phyloP scores from a whole-genome alignment of 2,797 vertebrate genomes.

The Xerus rutilus region DNA sequence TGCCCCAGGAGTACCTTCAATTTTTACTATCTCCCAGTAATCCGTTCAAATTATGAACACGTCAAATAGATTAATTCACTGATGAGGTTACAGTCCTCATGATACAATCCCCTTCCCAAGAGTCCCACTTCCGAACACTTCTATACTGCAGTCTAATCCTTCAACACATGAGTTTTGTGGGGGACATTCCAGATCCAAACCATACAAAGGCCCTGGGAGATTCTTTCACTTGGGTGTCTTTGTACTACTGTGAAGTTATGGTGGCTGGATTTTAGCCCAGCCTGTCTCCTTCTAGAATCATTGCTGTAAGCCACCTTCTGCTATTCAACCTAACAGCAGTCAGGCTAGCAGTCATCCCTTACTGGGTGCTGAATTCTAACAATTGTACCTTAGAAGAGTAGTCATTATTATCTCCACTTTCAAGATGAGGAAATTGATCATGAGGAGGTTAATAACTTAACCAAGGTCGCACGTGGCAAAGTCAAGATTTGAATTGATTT shows the following conservation, averaged over 20 bases:
- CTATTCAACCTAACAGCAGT: not conserved
- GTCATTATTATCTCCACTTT: not conserved
- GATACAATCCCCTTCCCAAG: too few species aligned
- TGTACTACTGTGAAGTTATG: not conserved
- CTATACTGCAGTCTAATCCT: too few species aligned
- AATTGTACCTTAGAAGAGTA: too few species aligned
- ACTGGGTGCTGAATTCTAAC: not conserved
- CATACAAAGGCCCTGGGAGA: not conserved
- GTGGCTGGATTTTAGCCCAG: not conserved
- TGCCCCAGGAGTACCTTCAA: not conserved
- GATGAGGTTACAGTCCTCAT: too few species aligned
- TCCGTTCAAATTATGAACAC: not conserved
- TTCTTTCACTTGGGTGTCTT: not conserved
- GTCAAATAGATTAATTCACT: too few species aligned
- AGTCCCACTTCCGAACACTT: too few species aligned
- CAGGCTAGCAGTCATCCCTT: not conserved
- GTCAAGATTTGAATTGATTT: not conserved
- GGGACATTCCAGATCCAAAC: not conserved
- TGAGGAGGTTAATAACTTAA: not conserved
- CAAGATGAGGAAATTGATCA: not conserved
- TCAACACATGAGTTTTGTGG: too few species aligned
- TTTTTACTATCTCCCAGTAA: not conserved
- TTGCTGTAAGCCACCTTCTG: accelerated
- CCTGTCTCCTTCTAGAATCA: accelerated
- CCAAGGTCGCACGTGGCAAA: not conserved